Evolutionary conservation across 1,140 invertebrate genomes (phyloP).

Genomic region (Magallana gigas): DNA sequence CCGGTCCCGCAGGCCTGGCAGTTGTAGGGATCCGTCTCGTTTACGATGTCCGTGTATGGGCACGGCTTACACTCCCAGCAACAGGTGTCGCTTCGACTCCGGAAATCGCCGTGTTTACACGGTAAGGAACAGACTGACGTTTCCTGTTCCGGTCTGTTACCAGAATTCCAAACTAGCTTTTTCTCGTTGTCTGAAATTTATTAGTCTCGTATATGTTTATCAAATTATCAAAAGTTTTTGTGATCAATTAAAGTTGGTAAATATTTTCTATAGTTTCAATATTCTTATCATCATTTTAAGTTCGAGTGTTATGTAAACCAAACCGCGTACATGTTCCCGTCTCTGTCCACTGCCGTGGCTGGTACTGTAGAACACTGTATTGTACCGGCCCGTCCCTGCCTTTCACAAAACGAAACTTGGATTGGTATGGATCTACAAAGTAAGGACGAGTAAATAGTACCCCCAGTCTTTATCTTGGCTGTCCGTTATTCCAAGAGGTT

Average conservation of each 20-base stretch:
- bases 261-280: no score
- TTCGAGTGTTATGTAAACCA: no score
- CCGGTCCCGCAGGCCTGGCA: conserved; percentile 61
- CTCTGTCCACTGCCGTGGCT: not conserved
- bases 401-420: conserved; percentile 77
- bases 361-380: conserved; percentile 83
- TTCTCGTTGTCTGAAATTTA: not conserved
- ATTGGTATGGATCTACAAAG: conserved; percentile 79
- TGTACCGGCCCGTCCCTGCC: conserved; percentile 80
- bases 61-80: conserved; percentile 65
- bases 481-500: no score
- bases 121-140: conserved; percentile 6
- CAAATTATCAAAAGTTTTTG: no score
- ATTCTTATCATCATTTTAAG: no score
- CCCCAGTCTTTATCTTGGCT: no score
- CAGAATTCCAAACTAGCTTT: not conserved
- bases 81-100: conserved; percentile 39
- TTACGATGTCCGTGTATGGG: conserved; percentile 59
- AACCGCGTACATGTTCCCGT: not conserved
- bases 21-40: conserved; percentile 42
- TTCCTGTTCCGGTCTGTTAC: not conserved
- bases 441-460: no score
- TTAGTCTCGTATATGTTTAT: no score
- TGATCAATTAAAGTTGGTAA: no score
- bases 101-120: conserved; percentile 12